Evolutionary conservation across 2,113 vertebrate genomes (phyloP).

Genomic region (Apistogramma diplotaenia): DNA sequence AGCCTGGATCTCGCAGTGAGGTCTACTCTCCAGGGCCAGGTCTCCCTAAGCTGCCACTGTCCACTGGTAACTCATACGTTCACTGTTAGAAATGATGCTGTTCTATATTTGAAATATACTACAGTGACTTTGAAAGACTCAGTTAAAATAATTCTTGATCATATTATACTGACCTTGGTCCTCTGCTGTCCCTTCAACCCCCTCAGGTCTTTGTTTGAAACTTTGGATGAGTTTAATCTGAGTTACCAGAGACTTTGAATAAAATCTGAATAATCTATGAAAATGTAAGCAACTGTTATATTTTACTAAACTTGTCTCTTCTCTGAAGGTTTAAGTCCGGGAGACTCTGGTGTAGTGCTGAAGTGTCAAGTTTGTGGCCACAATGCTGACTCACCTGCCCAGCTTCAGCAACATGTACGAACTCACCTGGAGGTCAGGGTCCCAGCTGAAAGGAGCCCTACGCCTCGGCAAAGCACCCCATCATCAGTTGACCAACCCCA

Average conservation of each 20-base stretch:
- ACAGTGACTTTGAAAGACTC: too few relatives aligned
- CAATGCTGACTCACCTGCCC: constrained; percentile 80
- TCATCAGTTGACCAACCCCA: constrained; percentile 54
- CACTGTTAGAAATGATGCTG: too few relatives aligned
- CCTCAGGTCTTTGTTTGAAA: background rate
- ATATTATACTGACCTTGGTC: too few relatives aligned
- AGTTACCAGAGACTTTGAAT: background rate
- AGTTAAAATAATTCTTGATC: too few relatives aligned
- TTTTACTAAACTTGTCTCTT: background rate
- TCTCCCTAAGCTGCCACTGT: constrained; percentile 73
- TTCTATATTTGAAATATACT: too few relatives aligned
- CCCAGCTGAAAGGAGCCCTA: constrained; percentile 70
- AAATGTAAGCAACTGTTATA: background rate
- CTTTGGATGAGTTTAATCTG: background rate
- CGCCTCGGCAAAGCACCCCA: constrained; percentile 54
- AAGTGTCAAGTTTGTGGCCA: constrained; percentile 84
- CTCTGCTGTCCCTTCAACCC: background rate
- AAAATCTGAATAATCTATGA: background rate
- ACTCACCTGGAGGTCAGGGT: constrained; percentile 77
- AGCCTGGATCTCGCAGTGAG: constrained; percentile 91
- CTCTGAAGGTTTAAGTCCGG: constrained; percentile 77
- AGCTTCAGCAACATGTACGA: constrained; percentile 84
- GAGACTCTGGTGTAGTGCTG: constrained; percentile 76
- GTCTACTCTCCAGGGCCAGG: constrained; percentile 81
- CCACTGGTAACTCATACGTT: constrained; percentile 69